Evolutionary conservation across 1,140 invertebrate genomes (phyloP).

Genomic region (Drosophila oshimai): DNA sequence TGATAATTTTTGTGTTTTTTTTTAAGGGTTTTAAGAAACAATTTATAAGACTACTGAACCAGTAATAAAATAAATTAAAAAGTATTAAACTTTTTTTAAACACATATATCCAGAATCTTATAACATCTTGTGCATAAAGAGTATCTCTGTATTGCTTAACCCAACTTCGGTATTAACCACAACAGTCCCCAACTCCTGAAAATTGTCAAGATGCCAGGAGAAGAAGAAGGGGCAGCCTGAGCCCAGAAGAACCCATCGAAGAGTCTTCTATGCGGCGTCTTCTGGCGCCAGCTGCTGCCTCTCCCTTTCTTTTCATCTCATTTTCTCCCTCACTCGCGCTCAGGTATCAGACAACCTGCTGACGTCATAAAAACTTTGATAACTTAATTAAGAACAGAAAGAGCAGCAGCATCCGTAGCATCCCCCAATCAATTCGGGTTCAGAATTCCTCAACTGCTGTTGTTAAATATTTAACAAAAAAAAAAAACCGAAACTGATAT

Average conservation of each 20-base stretch:
- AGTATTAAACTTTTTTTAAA: no score
- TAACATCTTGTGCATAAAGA: no score
- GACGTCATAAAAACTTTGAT: conserved; percentile 80
- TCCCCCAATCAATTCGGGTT: conserved; percentile 8
- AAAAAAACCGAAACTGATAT: background rate
- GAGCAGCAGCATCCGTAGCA: background rate
- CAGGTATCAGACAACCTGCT: conserved; percentile 26
- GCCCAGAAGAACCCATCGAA: conserved; percentile 1
- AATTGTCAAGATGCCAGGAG: conserved; percentile 36
- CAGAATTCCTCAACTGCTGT: conserved; percentile 17
- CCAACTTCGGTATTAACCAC: background rate
- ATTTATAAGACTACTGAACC: no score
- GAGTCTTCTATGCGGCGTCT: conserved; percentile 52
- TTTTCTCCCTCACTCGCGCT: background rate
- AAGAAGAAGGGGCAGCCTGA: background rate
- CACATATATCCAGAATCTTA: no score
- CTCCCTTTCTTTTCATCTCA: background rate
- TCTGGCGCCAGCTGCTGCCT: conserved; percentile 59
- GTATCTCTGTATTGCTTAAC: background rate
- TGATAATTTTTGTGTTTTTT: no score
- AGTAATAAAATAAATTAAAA: no score
- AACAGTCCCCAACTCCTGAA: background rate
- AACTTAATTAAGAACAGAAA: conserved; percentile 72
- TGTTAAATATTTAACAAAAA: background rate
- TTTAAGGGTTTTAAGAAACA: no score